Evolutionary conservation across 2,888 invertebrate genomes (phyloP).

Genomic region (Elmis aenea): DNA sequence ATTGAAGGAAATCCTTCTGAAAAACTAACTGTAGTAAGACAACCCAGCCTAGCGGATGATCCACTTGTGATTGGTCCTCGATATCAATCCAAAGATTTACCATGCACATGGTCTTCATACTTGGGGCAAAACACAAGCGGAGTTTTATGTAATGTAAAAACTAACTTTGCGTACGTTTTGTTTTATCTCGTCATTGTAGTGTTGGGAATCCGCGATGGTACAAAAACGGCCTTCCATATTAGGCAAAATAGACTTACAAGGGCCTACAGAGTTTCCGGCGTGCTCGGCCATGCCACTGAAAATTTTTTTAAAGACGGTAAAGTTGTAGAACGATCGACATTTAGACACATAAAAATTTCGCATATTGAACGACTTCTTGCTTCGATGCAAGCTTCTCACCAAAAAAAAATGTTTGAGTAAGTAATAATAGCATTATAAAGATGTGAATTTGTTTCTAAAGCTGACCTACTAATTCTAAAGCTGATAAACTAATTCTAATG

Average conservation of each 20-base stretch:
- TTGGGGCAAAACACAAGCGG: slow-evolving; percentile 68
- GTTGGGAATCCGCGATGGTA: slow-evolving; percentile 68
- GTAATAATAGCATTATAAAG: too few species aligned
- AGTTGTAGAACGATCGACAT: slow-evolving; percentile 65
- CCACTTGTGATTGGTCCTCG: slow-evolving; percentile 70
- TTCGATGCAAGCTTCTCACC: slow-evolving; percentile 80
- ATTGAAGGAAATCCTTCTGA: slow-evolving; percentile 62
- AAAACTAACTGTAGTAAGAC: slow-evolving; percentile 53
- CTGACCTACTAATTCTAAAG: too few species aligned
- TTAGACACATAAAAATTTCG: slow-evolving; percentile 61
- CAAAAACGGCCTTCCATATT: slow-evolving; percentile 52
- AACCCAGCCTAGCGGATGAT: slow-evolving; percentile 69
- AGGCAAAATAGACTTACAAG: slow-evolving; percentile 59
- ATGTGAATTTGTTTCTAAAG: too few species aligned
- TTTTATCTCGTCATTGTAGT: slow-evolving; percentile 51
- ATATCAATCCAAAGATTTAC: slow-evolving; percentile 65
- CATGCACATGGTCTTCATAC: slow-evolving; percentile 55
- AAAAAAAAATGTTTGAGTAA: slow-evolving; percentile 80
- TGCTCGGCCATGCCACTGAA: slow-evolving; percentile 72
- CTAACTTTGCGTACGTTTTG: not conserved
- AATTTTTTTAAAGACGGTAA: slow-evolving; percentile 67
- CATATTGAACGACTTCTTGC: slow-evolving; percentile 71
- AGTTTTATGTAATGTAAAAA: slow-evolving; percentile 62
- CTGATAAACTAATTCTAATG: too few species aligned
- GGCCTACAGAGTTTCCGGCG: slow-evolving; percentile 69